Evolutionary conservation across 1,140 invertebrate species (phyloP).

Genomic region (Calephelis nemesis): DNA sequence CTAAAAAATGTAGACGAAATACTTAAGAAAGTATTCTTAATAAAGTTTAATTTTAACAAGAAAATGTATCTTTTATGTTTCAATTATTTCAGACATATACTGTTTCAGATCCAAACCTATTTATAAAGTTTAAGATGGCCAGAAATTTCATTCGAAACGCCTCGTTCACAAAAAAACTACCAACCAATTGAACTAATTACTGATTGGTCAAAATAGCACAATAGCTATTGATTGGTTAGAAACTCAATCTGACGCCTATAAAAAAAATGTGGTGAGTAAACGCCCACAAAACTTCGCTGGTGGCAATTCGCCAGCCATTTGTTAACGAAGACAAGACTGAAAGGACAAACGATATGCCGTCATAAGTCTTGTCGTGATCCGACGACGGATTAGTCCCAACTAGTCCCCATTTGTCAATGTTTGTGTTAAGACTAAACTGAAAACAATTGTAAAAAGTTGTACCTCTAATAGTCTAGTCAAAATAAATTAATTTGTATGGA

Average conservation of each 20-base stretch:
- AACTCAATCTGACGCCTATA: slow-evolving; percentile 34
- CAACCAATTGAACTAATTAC: neutral
- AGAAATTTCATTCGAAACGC: too few species aligned
- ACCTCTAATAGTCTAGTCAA: neutral
- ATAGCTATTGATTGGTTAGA: slow-evolving; percentile 27
- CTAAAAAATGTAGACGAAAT: too few species aligned
- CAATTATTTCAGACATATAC: too few species aligned
- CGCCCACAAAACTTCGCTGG: slow-evolving; percentile 31
- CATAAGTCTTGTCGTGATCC: slow-evolving; percentile 5
- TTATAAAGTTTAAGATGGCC: too few species aligned
- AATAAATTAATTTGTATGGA: too few species aligned
- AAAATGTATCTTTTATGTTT: too few species aligned
- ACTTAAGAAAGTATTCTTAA: too few species aligned
- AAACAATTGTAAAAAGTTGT: neutral
- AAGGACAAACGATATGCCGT: slow-evolving; percentile 17
- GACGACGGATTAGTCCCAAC: slow-evolving; percentile 2
- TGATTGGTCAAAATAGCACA: neutral
- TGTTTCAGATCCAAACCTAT: too few species aligned
- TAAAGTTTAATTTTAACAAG: too few species aligned
- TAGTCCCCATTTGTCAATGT: slow-evolving; percentile 12
- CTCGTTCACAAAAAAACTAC: neutral
- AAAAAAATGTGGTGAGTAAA: slow-evolving; percentile 18
- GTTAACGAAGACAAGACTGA: slow-evolving; percentile 24
- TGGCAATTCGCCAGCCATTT: slow-evolving; percentile 37
- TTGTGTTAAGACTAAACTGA: neutral